Conservation (phyloP, 1,140 invertebrate species). For the Drosophila trapezifrons region DNA sequence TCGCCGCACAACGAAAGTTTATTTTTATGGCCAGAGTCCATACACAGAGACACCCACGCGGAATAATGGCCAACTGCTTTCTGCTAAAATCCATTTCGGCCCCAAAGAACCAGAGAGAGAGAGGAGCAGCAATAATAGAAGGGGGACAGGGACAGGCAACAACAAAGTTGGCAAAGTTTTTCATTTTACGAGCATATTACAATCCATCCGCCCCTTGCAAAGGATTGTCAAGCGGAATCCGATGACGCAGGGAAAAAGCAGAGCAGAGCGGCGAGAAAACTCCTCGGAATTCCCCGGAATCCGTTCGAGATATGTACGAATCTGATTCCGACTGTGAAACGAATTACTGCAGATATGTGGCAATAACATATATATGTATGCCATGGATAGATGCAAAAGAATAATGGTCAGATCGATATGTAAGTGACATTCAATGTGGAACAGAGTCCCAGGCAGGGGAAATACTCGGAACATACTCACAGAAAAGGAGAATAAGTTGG, state of each 20-base stretch:
- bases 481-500: not conserved
- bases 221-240: slow-evolving; percentile 21
- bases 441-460: not conserved
- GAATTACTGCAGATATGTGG: slow-evolving; percentile 21
- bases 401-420: slow-evolving; percentile 5
- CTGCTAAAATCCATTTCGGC: slow-evolving; percentile 33
- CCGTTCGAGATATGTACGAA: not conserved
- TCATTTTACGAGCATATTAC: slow-evolving; percentile 21
- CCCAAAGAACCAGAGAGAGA: slow-evolving; percentile 4
- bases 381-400: not conserved
- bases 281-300: slow-evolving; percentile 8
- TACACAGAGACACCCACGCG: slow-evolving; percentile 22
- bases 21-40: slow-evolving; percentile 56
- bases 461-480: not conserved
- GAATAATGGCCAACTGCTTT: slow-evolving; percentile 33
- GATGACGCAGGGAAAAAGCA: slow-evolving; percentile 22
- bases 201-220: slow-evolving; percentile 1
- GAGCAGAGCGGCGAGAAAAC: not conserved
- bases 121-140: slow-evolving; percentile 6
- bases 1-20: slow-evolving; percentile 45
- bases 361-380: not conserved
- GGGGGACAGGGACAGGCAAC: too few species aligned
- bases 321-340: slow-evolving; percentile 10
- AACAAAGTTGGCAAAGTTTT: slow-evolving; percentile 26
- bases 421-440: slow-evolving; percentile 7